Percentiles rank a stretch among this genome's conserved stretches.
phyloP scores from a whole-genome alignment of 2,113 vertebrate genomes.

The Labeo catla region DNA sequence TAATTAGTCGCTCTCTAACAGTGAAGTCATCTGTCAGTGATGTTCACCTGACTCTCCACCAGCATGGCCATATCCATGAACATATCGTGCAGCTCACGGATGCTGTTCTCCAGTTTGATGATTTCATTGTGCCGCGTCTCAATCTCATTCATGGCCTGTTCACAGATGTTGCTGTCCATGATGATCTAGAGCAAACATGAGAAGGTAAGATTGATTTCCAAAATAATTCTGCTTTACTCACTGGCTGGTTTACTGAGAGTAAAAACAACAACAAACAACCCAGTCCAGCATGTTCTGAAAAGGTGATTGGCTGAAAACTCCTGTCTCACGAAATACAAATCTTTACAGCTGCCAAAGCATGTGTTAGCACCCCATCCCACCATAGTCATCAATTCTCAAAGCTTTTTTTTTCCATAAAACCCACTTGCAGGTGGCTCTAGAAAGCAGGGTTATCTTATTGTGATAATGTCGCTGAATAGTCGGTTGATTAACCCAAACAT shows the following conservation, averaged over 20 bases:
- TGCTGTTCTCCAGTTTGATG: conserved; percentile 96
- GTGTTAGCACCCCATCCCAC: not conserved
- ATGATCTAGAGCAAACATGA: conserved; percentile 81
- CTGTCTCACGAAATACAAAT: not conserved
- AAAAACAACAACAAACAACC: not conserved
- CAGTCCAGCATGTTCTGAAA: not conserved
- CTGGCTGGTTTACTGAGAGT: not conserved
- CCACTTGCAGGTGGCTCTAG: too few species aligned
- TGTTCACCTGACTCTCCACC: conserved; percentile 94
- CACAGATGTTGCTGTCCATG: conserved; percentile 94
- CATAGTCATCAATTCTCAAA: not conserved
- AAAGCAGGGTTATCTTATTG: too few species aligned
- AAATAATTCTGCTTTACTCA: not conserved
- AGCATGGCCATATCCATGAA: conserved; percentile 99
- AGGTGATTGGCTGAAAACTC: not conserved
- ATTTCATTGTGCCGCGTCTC: conserved; percentile 95
- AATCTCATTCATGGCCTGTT: conserved; percentile 96
- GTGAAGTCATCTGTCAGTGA: not conserved
- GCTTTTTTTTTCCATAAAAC: not conserved
- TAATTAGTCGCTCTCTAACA: not conserved
- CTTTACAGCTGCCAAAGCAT: not conserved
- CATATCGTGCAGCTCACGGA: conserved; percentile 97
- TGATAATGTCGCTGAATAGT: too few species aligned
- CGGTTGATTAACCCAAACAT: too few species aligned
- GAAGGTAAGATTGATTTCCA: not conserved